Base-by-base conservation (phyloP, 2,113 vertebrate species). In the Tursiops truncatus region DNA sequence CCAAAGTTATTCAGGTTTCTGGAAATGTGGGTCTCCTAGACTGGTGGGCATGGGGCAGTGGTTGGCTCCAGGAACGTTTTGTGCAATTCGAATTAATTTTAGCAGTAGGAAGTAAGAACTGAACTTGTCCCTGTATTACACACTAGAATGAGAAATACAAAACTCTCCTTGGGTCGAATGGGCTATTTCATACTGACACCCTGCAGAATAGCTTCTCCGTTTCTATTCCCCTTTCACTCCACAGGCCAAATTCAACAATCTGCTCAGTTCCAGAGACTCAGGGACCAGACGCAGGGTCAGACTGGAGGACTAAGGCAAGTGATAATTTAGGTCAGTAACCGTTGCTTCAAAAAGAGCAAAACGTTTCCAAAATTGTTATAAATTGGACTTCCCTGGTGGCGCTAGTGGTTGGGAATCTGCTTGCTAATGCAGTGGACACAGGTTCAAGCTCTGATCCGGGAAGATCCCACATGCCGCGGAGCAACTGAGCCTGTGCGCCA, bases 361-460 rank as follows among this genome's bases (percentile, higher is more conserved):
- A 79, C 21, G 20, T 79, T n/a, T 79, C 20, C 5, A 4, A n/a
- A 23, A 36, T 14, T 23, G 50, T n/a, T 56, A 56, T 47, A 47
- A 47, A 47, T 8, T 18, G 56, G 56, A 3, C 56, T 58, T 58
- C 56, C 56, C 56, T 1, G 56, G 18, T 58, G 18, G 56, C 2
- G 0, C 56, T 47, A 58, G 18, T 58, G 56, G 7, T 21, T 58
- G 2, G 8, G 18, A 21, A 7, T 21, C 2, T 20, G 7, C 6
- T 20, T 58, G 6, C 18, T 20, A 8, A 21, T 58, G 56, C 56
- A 58, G 56, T 2, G 50, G 5, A 53, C 50, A 6, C 53, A 20
- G 56, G 56, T 58, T 21, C 7, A 20, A 8, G 17, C 56, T 20
- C 20, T 8, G 6, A 20, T 58, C 56, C 0, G 20, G 20, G 20